phyloP scores from a whole-genome alignment of 2,797 vertebrate species.

The Macropodus opercularis region DNA sequence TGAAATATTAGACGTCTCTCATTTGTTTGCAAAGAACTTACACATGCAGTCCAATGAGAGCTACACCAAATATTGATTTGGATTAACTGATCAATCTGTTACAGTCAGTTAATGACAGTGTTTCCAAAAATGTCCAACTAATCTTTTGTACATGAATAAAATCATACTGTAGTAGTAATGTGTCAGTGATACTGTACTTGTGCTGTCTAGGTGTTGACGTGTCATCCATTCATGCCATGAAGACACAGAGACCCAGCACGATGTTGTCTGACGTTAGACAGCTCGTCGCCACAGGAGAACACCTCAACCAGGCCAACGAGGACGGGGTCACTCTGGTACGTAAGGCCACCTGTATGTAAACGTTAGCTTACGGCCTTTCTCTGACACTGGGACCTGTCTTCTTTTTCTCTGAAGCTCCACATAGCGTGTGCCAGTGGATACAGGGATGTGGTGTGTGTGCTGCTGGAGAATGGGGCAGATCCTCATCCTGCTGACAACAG shows the following conservation, averaged over 20 bases:
- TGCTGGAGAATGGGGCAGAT: constrained; percentile 87
- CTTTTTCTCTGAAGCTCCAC: constrained; percentile 82
- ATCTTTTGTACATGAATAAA: neutral
- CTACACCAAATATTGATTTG: constrained; percentile 36
- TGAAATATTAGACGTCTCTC: too few relatives aligned
- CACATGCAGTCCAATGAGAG: constrained; percentile 56
- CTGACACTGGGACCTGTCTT: neutral
- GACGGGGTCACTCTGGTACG: constrained; percentile 93
- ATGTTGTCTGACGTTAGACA: constrained; percentile 91
- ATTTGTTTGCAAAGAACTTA: constrained; percentile 37
- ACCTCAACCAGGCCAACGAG: constrained; percentile 86
- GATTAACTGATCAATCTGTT: constrained; percentile 60
- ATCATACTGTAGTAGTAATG: neutral
- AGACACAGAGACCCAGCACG: constrained; percentile 83
- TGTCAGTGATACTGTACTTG: neutral
- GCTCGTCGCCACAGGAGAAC: constrained; percentile 83
- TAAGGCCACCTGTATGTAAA: neutral
- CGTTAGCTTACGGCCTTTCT: neutral
- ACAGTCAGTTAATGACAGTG: neutral
- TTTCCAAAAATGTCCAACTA: neutral
- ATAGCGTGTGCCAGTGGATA: constrained; percentile 92
- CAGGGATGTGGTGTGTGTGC: constrained; percentile 85
- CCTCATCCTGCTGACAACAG: constrained; percentile 82
- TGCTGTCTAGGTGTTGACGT: constrained; percentile 85
- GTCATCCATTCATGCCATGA: constrained; percentile 86